Conservation (phyloP, 1,140 invertebrate species). For the Heterodera carotae region DNA sequence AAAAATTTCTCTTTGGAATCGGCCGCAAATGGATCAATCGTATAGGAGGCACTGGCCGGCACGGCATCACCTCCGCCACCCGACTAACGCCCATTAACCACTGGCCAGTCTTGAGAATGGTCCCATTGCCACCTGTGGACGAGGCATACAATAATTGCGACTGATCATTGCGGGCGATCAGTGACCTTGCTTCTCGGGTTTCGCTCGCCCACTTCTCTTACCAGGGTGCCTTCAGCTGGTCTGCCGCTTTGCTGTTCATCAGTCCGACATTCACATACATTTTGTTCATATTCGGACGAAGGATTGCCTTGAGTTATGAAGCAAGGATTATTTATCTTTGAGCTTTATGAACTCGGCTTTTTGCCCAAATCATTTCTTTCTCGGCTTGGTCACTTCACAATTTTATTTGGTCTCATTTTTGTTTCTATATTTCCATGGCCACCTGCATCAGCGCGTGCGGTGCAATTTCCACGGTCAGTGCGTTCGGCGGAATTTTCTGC, state of each 20-base stretch:
- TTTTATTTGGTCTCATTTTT: no score
- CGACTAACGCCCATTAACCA: conserved; percentile 66
- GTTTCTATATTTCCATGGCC: background rate
- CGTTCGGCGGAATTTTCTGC: conserved; percentile 80
- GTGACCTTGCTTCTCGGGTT: no score
- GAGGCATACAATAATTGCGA: no score
- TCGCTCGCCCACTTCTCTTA: no score
- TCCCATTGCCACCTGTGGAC: conserved; percentile 78
- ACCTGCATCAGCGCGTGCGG: conserved; percentile 38
- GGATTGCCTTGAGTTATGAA: conserved; percentile 78
- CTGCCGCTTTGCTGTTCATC: conserved; percentile 72
- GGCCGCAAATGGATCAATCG: conserved; percentile 65
- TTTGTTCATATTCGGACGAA: conserved; percentile 75
- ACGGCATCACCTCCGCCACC: conserved; percentile 56
- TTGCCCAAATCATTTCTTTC: no score
- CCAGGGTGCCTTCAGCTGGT: conserved; percentile 71
- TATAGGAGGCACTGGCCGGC: conserved; percentile 62
- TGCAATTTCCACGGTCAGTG: conserved; percentile 78
- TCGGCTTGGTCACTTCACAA: no score
- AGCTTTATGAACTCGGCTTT: background rate
- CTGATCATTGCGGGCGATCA: no score
- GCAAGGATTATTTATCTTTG: conserved; percentile 80
- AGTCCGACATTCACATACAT: conserved; percentile 74
- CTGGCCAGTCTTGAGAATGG: conserved; percentile 73
- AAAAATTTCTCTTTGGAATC: conserved; percentile 74